Percentiles rank a stretch among this genome's conserved stretches.
phyloP scores from a whole-genome alignment of 2,113 vertebrate species.

The Onychorhynchus coronatus region DNA sequence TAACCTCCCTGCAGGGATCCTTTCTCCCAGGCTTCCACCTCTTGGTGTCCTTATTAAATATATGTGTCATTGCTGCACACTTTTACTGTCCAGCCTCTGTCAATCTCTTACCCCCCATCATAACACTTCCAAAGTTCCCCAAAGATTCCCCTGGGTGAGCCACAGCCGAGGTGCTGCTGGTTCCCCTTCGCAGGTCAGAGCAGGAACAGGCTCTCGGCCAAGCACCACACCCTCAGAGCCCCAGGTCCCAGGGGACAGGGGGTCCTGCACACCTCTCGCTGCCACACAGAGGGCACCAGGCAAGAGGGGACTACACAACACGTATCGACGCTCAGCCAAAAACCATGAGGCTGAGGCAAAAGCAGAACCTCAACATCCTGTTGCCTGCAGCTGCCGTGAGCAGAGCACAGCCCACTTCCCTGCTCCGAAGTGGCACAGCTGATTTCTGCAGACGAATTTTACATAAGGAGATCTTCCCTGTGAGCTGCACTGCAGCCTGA shows the following conservation, averaged over 20 bases:
- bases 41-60: background rate
- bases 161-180: background rate
- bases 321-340: background rate
- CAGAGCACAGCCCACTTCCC: background rate
- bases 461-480: background rate
- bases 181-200: background rate
- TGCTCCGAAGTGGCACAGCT: background rate
- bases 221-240: rapidly evolving
- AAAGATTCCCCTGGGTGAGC: background rate
- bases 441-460: conserved; percentile 39
- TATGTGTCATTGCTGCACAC: background rate
- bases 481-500: background rate
- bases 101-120: background rate
- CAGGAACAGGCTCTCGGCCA: rapidly evolving
- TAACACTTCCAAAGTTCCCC: background rate
- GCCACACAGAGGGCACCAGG: rapidly evolving
- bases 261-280: background rate
- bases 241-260: background rate
- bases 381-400: background rate
- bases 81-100: background rate
- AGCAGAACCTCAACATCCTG: conserved; percentile 36
- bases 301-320: background rate
- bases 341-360: background rate
- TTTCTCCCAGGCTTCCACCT: background rate
- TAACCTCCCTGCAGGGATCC: conserved; percentile 8